Evolutionary conservation across 1,140 invertebrate genomes (phyloP).

Genomic region (Semibalanus balanoides): DNA sequence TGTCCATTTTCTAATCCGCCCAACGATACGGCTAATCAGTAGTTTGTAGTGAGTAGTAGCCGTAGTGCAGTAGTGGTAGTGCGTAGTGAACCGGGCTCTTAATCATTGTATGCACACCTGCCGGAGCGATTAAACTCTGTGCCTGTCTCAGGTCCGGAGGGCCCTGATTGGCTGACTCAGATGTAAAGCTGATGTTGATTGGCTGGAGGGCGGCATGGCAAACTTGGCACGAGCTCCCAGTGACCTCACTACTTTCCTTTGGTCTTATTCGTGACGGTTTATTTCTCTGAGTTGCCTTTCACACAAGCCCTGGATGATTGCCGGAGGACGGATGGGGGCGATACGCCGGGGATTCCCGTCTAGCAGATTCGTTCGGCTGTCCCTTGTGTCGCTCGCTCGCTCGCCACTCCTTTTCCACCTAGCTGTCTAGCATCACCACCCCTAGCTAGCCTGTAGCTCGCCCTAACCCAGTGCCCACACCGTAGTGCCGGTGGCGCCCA

Average conservation of each 20-base stretch:
- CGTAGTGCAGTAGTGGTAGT: not conserved
- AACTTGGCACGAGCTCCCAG: slow-evolving; percentile 19
- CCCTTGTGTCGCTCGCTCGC: not conserved
- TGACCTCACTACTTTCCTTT: slow-evolving; percentile 14
- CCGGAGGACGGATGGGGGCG: no score
- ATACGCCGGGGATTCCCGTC: no score
- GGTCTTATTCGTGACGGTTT: slow-evolving; percentile 13
- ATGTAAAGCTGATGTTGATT: slow-evolving; percentile 9
- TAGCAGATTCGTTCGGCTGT: not conserved
- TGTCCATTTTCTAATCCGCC: not conserved
- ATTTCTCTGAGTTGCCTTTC: not conserved
- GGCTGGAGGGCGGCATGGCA: slow-evolving; percentile 19
- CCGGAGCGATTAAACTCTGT: not conserved
- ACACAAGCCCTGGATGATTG: not conserved
- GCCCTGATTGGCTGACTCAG: not conserved
- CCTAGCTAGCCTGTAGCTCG: not conserved
- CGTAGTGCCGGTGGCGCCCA: no score
- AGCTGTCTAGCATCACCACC: not conserved
- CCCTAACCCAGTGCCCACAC: not conserved
- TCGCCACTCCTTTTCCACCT: not conserved
- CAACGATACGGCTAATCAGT: not conserved
- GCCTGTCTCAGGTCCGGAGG: not conserved
- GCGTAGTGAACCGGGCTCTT: not conserved
- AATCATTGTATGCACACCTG: not conserved
- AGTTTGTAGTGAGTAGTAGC: not conserved